phyloP scores from a whole-genome alignment of 2,888 invertebrate genomes.

The Lutraria lutraria region DNA sequence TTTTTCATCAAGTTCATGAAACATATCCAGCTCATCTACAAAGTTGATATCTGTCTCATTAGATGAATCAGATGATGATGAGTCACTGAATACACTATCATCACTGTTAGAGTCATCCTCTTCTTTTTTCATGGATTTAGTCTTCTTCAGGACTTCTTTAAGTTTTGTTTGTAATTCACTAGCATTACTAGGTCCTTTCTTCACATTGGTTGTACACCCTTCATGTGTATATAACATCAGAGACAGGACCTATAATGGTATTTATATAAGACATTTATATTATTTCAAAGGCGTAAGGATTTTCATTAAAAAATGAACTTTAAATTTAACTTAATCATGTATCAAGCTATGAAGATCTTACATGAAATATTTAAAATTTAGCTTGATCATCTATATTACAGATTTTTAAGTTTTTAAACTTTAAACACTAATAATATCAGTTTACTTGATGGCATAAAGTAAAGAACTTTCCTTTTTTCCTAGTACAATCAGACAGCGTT shows the following conservation, averaged over 20 bases:
- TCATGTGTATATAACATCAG: slow-evolving; percentile 85
- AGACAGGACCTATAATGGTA: slow-evolving; percentile 80
- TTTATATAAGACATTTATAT: too few species aligned
- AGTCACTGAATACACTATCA: slow-evolving; percentile 51
- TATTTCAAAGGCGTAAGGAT: slow-evolving; percentile 34
- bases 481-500: too few species aligned
- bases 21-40: slow-evolving; percentile 70
- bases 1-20: slow-evolving; percentile 78
- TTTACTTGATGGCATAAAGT: too few species aligned
- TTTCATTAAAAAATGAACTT: too few species aligned
- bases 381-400: too few species aligned
- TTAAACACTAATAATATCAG: too few species aligned
- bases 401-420: too few species aligned
- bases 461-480: too few species aligned
- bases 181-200: slow-evolving; percentile 54
- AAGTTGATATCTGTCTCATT: slow-evolving; percentile 62
- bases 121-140: slow-evolving; percentile 59
- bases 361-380: too few species aligned
- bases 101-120: slow-evolving; percentile 71
- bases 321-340: too few species aligned
- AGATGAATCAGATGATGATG: slow-evolving; percentile 58
- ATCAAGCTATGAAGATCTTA: too few species aligned
- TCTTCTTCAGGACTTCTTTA: slow-evolving; percentile 57
- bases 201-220: slow-evolving; percentile 66
- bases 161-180: slow-evolving; percentile 55